These are phyloP conservation scores for Pedetes capensis DNA, from an alignment of 2,113 vertebrate species.

Conservation along the genomic window DNA sequence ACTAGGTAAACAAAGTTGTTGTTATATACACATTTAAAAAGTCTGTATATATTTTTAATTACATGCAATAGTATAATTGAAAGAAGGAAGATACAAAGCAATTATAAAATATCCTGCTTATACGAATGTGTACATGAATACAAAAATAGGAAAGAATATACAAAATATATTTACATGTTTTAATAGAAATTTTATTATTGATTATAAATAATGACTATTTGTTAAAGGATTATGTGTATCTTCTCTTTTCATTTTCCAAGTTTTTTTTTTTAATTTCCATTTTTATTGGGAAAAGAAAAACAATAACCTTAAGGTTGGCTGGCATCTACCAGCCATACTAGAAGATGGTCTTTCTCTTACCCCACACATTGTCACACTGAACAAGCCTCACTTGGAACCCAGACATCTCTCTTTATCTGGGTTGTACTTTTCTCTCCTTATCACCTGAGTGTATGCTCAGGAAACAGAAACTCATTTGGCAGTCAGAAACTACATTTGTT, in stretches of 20 bases:
- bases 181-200: slow-evolving; percentile 11
- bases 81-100: slow-evolving; percentile 13
- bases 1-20: background rate
- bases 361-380: background rate
- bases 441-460: background rate
- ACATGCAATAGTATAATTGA: background rate
- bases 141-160: background rate
- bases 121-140: background rate
- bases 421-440: background rate
- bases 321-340: background rate
- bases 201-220: background rate
- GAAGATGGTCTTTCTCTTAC: background rate
- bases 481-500: background rate
- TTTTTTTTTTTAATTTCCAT: background rate
- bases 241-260: background rate
- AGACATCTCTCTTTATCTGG: background rate
- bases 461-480: background rate
- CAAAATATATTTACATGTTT: background rate
- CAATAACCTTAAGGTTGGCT: background rate
- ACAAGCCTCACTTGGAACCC: background rate
- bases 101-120: background rate
- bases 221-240: background rate
- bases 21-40: background rate
- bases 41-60: slow-evolving; percentile 11
- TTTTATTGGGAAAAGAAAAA: background rate